Evolutionary conservation across 1,140 invertebrate species (phyloP), one percentile per base, ranked within the genome.

Genomic region (Drosophila elegans): DNA sequence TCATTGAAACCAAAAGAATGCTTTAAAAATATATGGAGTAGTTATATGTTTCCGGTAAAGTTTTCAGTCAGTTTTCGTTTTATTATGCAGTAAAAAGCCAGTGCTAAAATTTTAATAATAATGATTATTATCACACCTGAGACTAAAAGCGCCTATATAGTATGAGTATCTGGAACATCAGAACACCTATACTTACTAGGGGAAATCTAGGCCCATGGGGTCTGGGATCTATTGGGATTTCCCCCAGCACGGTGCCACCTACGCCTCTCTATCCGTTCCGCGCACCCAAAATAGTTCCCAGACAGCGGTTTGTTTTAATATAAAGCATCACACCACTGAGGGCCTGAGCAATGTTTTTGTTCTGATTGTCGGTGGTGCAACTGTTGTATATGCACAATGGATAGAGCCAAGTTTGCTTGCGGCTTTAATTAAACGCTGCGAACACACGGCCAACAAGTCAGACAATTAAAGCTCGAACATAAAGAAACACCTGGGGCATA

Each of bases 391-490:
- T 69, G 49, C 80, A 73, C 80, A 78, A 78, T 74, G 62, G 74
- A 73, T 83, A 83, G 55, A 60, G 39, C 45, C 63, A 41, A 64
- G 71, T 64, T 51, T 25, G 73, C 60, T 75, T 79, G 83, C 74
- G 79, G 83, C 72, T 88, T 86, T 86, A 86, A 86, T 86, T 88
- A 86, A 88, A 83, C 84, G 85, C 76, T 76, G 84, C 48, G 39
- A 76, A 86, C 75, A 83, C 71, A 69, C 64, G 16, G 67, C 66
- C 66, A 79, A 86, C 83, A 86, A 80, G 79, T 61, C 75, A 75
- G 71, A 79, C 83, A 86, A 86, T 86, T 86, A 86, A 86, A 80
- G 83, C 83, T 73, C 63, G 62, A 71, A 64, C 81, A 69, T 39
- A 38, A 51, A 29, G 16, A 21, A 62, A 62, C 56, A 49, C 21